Evolutionary conservation across 2,113 vertebrate genomes (phyloP).

Genomic region (Phocoena sinus): DNA sequence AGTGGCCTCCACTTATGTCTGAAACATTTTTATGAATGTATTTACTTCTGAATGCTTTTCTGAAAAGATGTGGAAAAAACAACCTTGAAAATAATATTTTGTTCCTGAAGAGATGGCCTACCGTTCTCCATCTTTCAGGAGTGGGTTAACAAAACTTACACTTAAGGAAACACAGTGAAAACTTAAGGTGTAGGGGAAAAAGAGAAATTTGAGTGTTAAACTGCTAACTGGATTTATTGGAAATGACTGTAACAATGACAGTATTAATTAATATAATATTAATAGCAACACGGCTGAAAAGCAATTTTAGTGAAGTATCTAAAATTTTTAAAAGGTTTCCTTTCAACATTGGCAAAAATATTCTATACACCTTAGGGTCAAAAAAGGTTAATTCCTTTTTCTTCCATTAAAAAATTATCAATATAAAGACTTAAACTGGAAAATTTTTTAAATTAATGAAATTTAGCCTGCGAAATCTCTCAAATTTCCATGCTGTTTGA

Average conservation of each 20-base stretch:
- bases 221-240: not conserved
- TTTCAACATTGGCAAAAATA: not conserved
- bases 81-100: conserved; percentile 31
- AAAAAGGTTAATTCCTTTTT: not conserved
- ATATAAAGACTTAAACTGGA: not conserved
- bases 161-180: not conserved
- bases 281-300: not conserved
- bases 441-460: conserved; percentile 13
- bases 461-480: not conserved
- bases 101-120: not conserved
- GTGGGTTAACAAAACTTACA: not conserved
- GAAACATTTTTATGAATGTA: conserved; percentile 57
- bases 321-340: not conserved
- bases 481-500: not conserved
- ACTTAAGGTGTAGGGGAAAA: not conserved
- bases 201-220: not conserved
- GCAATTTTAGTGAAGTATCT: not conserved
- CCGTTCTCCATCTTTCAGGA: not conserved
- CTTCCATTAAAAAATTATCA: not conserved
- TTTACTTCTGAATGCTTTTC: conserved; percentile 47
- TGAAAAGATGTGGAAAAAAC: conserved; percentile 8
- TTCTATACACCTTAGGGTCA: not conserved
- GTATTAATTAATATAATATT: not conserved
- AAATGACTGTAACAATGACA: not conserved
- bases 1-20: conserved; percentile 57